Evolutionary conservation across 2,113 vertebrate species (phyloP), one percentile per base, ranked within the genome.

Genomic region (Asarcornis scutulata): DNA sequence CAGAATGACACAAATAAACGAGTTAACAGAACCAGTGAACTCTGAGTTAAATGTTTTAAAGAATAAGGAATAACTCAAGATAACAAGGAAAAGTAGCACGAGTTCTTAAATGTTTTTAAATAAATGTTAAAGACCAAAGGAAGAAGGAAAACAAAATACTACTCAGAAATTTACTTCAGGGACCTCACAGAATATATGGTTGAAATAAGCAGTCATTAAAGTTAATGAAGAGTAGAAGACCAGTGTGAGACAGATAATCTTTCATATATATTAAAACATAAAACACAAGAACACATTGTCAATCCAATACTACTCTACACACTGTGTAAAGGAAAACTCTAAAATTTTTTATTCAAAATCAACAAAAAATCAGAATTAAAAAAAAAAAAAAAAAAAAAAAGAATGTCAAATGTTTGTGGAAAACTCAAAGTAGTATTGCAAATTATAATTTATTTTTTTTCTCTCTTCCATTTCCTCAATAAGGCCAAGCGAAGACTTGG

Each of bases 321-420:
- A 8, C 34, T 23, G 12, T 68, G 72, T 66, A 83, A 86, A 82
- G 21, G 4, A 89, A 89, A 72, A 36, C 32, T 42, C 18, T 67
- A n/a, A 16, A 52, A 72, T 20, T 3, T 32, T 82, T 52, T 52
- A 59, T 34, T 72, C 9, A 85, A 87, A 85, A 60, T 11, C 32
- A 64, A 6, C 44, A 64, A 86, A 91, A 25, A 80, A 77, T 52
- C 17, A 83, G 16, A 85, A 63, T 6, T 29, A 4, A 9, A 25
- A 11, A 2, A 0, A 0, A 7, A 11, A 2, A 0, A 0, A 7
- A 56, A 42, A 79, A 68, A 11, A 68, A 32, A 21, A 85, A 31
- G 62, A 46, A 21, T 38, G 31, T 26, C 25, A 92, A 76, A 34
- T 10, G 25, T 38, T 62, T 77, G 20, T 42, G 50, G 31, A 50